Evolutionary conservation across 1,140 invertebrate genomes (phyloP), one percentile per base, ranked within the genome.

Genomic region (Arion vulgaris): DNA sequence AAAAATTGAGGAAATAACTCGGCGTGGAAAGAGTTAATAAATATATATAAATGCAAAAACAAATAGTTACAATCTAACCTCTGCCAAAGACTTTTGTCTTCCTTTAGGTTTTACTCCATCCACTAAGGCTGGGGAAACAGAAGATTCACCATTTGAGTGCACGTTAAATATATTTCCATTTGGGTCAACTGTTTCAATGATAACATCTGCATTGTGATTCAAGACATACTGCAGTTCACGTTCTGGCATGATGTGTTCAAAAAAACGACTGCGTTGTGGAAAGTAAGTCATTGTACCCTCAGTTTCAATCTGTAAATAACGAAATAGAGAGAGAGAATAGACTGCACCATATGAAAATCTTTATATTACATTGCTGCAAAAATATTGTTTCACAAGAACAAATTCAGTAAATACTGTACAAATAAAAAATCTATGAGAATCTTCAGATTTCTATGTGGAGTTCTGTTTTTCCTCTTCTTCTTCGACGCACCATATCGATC

Each of bases 111-210:
- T n/a, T n/a, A n/a, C n/a, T n/a, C 53, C n/a, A 32, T 88, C 89
- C 57, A 87, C 87, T 17, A 87, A 84, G n/a, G 73, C 72, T 2
- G 85, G 83, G 26, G 86, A 83, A 26, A 90, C 87, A 39, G 69
- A 74, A 81, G 85, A 89, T 32, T 91, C 89, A 19, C 91, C 91
- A 79, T 86, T 90, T 57, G 87, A 85, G 76, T 87, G 88, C 19
- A 92, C 88, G 83, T 87, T 88, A 85, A 91, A 92, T 7, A 87
- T 78, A 83, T 91, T 91, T 45, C 91, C 91, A 34, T 91, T 87
- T 23, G 83, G 86, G 76, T 92, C 91, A 19, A 91, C 88, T 41
- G 88, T 91, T 85, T 91, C 91, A n/a, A 88, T 85, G 38, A 91
- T 87, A 11, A 90, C 85, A 66, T 90, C 89, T 26, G 89, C 87